Base-by-base conservation (phyloP, 2,888 invertebrate genomes). In the Choreutis nemorana region DNA sequence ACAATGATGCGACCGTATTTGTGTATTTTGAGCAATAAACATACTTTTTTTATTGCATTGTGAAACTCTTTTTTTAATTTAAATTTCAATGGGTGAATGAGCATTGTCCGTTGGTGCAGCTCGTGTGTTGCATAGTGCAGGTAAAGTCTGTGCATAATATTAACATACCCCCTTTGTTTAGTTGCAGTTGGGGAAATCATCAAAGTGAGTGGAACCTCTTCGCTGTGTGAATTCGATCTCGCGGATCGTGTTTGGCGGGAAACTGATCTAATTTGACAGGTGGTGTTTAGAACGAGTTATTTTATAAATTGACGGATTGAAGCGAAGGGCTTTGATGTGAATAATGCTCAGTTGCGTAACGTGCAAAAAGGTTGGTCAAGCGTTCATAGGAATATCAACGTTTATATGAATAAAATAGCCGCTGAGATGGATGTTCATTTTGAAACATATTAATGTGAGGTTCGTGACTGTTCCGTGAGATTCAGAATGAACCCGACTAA, bases 1-100 rank as follows among this genome's bases (percentile, higher is more conserved):
- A 70, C 70, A 67, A 68, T 54, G 55, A 56, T 55, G 57, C 58
- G 65, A 64, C 59, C 56, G 56, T 77, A 73, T 78, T 78, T 78
- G 77, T 75, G 75, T 78, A 72, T 71, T 75, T 78, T 77, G 56
- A 68, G 77, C 66, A 77, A 78, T 78, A 78, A 78, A 78, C 78
- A 78, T 66, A 68, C 67, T 58, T 75, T 77, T 77, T 75, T n/a
- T n/a, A 77, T 73, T 72, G 65, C 70, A 71, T 72, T 71, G 68
- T 72, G 52, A 58, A n/a, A 55, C 48, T 52, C 51, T 52, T 60
- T 63, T 56, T 61, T 60, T 50, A 52, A 73, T 77, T 77, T 63
- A 48, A 71, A 73, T 75, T 40, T 60, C 57, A 73, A 77, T 66
- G 52, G 62, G 30, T 67, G 70, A 72, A 75, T 71, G 67, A 62